A percentile compares a stretch with the other conserved stretches of the same genome.
phyloP scores from a whole-genome alignment of 2,797 vertebrate genomes.

The Oreochromis grahami region DNA sequence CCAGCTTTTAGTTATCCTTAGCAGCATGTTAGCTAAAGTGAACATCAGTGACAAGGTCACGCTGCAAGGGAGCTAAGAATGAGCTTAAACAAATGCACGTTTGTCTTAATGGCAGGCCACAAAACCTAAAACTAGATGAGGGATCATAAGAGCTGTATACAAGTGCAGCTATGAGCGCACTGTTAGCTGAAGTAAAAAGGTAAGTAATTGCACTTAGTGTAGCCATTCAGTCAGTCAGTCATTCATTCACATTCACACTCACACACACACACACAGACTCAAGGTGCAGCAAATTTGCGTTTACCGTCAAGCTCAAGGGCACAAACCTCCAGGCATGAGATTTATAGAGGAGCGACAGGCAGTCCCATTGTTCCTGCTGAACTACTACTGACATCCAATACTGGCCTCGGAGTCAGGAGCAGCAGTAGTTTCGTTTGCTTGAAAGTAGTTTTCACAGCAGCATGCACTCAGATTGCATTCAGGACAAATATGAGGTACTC shows the following conservation, averaged over 20 bases:
- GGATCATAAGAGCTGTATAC: no score
- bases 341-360: not conserved
- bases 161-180: not conserved
- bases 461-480: not conserved
- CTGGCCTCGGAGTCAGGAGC: not conserved
- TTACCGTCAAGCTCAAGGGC: not conserved
- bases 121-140: not conserved
- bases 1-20: not conserved
- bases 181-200: not conserved
- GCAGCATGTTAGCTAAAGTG: constrained; percentile 23
- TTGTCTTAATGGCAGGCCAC: not conserved
- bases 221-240: not conserved
- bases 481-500: not conserved
- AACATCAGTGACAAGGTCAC: constrained; percentile 64
- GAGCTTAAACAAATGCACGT: not conserved
- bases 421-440: not conserved
- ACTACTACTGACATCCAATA: not conserved
- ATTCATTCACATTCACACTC: not conserved
- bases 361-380: not conserved
- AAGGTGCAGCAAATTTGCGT: not conserved
- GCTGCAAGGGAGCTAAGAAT: not conserved
- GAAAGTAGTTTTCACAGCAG: not conserved
- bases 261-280: fast-evolving
- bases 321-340: not conserved
- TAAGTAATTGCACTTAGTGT: not conserved